Evolutionary conservation across 2,888 invertebrate species (phyloP).

Genomic region (Eupeodes latifasciatus): DNA sequence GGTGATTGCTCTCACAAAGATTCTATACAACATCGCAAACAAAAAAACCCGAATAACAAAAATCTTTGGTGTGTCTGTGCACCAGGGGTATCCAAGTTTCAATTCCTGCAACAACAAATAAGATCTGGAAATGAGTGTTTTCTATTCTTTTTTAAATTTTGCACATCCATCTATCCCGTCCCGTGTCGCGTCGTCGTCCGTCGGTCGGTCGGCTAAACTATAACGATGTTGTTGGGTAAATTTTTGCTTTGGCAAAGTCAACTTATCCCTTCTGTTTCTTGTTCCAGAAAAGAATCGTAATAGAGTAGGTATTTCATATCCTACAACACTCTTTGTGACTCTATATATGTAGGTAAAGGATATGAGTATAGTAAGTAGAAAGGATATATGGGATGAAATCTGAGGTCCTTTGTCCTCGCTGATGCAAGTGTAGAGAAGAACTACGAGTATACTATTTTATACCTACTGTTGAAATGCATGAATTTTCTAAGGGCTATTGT

Average conservation of each 20-base stretch:
- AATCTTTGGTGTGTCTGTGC: conserved; percentile 16
- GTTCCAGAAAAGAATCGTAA: conserved; percentile 42
- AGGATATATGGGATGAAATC: conserved; percentile 50
- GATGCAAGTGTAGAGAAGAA: conserved; percentile 56
- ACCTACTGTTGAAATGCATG: conserved; percentile 62
- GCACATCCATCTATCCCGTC: conserved; percentile 1
- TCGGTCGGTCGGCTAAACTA: neutral
- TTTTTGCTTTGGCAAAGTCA: conserved; percentile 62
- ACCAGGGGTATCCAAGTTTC: conserved; percentile 34
- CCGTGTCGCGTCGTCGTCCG: no score
- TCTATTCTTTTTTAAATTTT: conserved; percentile 20
- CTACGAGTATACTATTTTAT: neutral
- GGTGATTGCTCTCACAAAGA: conserved; percentile 65
- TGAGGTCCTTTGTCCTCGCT: conserved; percentile 53
- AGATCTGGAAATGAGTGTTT: conserved; percentile 46
- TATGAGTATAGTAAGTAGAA: neutral
- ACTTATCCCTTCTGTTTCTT: conserved; percentile 61
- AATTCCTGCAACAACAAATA: conserved; percentile 58
- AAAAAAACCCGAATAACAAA: conserved; percentile 35
- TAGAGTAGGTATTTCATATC: conserved; percentile 22
- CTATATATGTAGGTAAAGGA: neutral
- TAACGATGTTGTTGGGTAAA: conserved; percentile 25
- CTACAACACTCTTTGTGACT: neutral
- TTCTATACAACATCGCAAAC: conserved; percentile 8
- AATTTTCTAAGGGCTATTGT: conserved; percentile 62